These are phyloP conservation scores for Eurystomus glaucurus DNA, from an alignment of 2,797 vertebrate genomes.

Conservation along the genomic window DNA sequence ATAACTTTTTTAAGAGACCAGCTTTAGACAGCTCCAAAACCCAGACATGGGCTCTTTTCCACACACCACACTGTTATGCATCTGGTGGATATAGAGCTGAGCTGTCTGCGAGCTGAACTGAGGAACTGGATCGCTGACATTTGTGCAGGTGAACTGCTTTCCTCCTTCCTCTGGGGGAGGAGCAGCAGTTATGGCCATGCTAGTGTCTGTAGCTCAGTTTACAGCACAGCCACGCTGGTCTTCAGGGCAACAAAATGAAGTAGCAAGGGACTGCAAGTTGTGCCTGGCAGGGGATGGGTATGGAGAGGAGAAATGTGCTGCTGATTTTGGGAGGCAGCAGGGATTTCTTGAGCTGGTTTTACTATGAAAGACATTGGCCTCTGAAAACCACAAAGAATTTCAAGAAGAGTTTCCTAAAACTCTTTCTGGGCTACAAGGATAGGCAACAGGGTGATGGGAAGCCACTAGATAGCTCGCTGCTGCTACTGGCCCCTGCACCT, in stretches of 20 bases:
- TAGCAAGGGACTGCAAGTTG: background rate
- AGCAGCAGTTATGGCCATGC: accelerated
- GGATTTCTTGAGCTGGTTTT: background rate
- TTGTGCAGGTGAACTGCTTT: background rate
- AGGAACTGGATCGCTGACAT: background rate
- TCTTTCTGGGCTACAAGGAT: background rate
- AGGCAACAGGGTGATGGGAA: background rate
- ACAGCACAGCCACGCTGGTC: background rate
- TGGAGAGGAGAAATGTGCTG: background rate
- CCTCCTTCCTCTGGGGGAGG: background rate
- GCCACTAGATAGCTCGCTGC: background rate
- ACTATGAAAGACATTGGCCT: background rate
- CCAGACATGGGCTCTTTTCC: background rate
- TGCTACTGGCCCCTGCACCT: background rate
- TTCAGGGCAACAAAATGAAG: background rate
- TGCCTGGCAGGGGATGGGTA: background rate
- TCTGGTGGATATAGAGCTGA: background rate
- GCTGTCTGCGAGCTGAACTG: accelerated
- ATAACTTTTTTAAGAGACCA: background rate
- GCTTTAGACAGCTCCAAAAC: background rate
- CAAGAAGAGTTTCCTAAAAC: background rate
- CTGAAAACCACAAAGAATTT: background rate
- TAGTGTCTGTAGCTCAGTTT: accelerated
- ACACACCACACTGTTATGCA: background rate
- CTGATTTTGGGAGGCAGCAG: background rate